Percentiles rank a stretch among this genome's conserved stretches.
Conservation (phyloP, 2,797 vertebrate species). For the Cirrhinus molitorella region DNA sequence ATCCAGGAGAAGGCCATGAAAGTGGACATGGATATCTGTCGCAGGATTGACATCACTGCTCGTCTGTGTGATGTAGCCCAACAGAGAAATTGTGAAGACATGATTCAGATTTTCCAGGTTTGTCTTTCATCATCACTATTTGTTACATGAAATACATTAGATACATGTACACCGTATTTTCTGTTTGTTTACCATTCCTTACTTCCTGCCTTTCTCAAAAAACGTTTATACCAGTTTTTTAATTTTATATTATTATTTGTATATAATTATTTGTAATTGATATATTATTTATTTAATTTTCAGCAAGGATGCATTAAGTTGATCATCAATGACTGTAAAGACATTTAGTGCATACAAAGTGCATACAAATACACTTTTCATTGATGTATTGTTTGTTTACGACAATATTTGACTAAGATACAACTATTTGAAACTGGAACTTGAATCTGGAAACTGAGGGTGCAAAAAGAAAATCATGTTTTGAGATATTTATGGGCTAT, state of each 20-base stretch:
- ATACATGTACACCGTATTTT: not conserved
- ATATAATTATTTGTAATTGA: too few relatives aligned
- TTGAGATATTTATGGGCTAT: too few relatives aligned
- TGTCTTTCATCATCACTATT: not conserved
- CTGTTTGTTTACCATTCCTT: constrained; percentile 72
- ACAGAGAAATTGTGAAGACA: constrained; percentile 92
- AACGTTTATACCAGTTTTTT: too few relatives aligned
- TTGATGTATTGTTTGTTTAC: too few relatives aligned
- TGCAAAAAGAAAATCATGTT: too few relatives aligned
- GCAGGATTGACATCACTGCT: constrained; percentile 95
- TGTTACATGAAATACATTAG: not conserved
- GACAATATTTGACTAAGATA: too few relatives aligned
- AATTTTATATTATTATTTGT: not conserved
- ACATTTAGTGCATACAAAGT: too few relatives aligned
- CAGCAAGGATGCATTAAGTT: too few relatives aligned
- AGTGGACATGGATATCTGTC: constrained; percentile 98
- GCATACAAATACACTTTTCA: too few relatives aligned
- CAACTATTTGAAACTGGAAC: too few relatives aligned
- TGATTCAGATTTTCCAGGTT: constrained; percentile 93
- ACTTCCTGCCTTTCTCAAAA: constrained; percentile 24
- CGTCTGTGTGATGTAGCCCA: constrained; percentile 93
- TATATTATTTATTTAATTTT: too few relatives aligned
- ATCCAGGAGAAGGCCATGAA: constrained; percentile 99
- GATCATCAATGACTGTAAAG: not conserved
- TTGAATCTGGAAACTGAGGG: too few relatives aligned